A percentile compares a stretch with the other conserved stretches of the same genome.
These are phyloP conservation scores for Acanthosepion lycidas DNA, from an alignment of 2,888 invertebrate species.

Conservation along the genomic window DNA sequence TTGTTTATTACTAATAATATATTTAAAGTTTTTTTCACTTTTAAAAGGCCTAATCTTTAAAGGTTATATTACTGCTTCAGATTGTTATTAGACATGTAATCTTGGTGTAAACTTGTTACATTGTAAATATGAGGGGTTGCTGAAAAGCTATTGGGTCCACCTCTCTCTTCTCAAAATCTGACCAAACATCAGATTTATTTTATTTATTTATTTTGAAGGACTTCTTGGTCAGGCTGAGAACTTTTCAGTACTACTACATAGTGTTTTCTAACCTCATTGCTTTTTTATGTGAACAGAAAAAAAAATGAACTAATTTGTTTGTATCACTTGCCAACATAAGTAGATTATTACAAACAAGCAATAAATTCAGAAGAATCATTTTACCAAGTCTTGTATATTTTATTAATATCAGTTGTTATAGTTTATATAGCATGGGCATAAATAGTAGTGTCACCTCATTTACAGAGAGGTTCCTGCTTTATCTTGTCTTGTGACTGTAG, in stretches of 20 bases:
- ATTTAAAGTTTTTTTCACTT: too few species aligned
- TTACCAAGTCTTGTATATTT: background rate
- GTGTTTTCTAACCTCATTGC: background rate
- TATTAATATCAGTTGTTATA: background rate
- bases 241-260: too few species aligned
- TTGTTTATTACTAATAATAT: too few species aligned
- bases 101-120: slow-evolving; percentile 10
- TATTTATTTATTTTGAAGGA: too few species aligned
- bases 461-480: background rate
- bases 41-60: background rate
- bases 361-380: background rate
- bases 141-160: too few species aligned
- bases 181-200: too few species aligned
- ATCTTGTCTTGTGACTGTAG: slow-evolving; percentile 33
- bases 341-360: background rate
- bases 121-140: background rate
- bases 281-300: background rate
- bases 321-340: background rate
- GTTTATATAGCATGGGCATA: background rate
- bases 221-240: too few species aligned
- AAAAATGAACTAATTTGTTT: background rate
- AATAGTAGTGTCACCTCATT: slow-evolving; percentile 4
- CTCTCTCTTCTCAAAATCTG: too few species aligned
- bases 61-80: background rate
- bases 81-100: background rate